These are phyloP conservation scores for Carassius gibelio DNA, from an alignment of 2,113 vertebrate species.

Conservation along the genomic window DNA sequence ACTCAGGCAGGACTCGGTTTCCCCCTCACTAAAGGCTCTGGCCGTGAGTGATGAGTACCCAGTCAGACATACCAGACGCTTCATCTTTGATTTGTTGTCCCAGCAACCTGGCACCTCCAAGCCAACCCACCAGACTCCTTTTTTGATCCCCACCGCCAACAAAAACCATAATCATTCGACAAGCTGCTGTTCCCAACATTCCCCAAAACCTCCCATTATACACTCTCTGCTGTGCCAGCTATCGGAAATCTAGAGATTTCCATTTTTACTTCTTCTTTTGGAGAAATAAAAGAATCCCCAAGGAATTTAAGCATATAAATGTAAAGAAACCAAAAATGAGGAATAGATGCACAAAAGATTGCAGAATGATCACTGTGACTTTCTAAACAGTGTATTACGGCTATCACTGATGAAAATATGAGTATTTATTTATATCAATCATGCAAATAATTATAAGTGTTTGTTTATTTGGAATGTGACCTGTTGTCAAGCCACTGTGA, in stretches of 20 bases:
- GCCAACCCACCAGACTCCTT: slow-evolving; percentile 38
- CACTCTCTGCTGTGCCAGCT: slow-evolving; percentile 42
- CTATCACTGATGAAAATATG: background rate
- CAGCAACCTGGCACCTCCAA: slow-evolving; percentile 79
- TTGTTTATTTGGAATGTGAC: too few relatives aligned
- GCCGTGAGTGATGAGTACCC: slow-evolving; percentile 76
- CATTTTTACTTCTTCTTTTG: slow-evolving; percentile 76
- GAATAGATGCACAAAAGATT: slow-evolving; percentile 62
- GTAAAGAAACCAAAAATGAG: slow-evolving; percentile 64
- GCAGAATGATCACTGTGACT: background rate
- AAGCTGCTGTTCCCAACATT: slow-evolving; percentile 74
- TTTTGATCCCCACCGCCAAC: slow-evolving; percentile 63
- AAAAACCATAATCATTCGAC: slow-evolving; percentile 78
- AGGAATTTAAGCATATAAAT: slow-evolving; percentile 77
- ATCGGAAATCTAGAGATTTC: slow-evolving; percentile 40
- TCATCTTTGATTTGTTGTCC: slow-evolving; percentile 86
- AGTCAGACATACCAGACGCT: slow-evolving; percentile 83
- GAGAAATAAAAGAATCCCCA: slow-evolving; percentile 72
- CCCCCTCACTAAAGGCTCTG: slow-evolving; percentile 72
- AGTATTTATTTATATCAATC: too few relatives aligned
- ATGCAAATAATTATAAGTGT: too few relatives aligned
- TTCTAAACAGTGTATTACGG: background rate
- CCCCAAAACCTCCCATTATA: slow-evolving; percentile 36
- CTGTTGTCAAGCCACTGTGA: slow-evolving; percentile 5
- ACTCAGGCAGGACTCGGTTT: slow-evolving; percentile 61